These are phyloP conservation scores for Denticeps clupeoides DNA, from an alignment of 2,797 vertebrate genomes.

Conservation along the genomic window DNA sequence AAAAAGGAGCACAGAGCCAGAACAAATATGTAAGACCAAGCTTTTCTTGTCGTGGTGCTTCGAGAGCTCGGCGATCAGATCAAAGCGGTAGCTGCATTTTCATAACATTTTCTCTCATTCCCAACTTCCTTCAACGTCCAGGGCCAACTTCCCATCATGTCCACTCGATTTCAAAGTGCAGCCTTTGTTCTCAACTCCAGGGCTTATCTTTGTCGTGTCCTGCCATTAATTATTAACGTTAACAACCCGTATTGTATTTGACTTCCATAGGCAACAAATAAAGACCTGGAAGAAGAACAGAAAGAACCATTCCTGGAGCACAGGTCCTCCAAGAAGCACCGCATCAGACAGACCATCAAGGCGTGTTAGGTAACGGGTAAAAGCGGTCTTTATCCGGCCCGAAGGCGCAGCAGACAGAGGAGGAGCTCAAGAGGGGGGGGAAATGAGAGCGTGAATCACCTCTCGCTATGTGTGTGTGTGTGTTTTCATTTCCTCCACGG, in stretches of 20 bases:
- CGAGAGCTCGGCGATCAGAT: constrained; percentile 46
- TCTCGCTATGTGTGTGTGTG: constrained; percentile 24
- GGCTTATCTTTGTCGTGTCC: neutral
- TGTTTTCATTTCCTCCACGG: constrained; percentile 49
- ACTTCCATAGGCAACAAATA: neutral
- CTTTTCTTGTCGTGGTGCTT: constrained; percentile 40
- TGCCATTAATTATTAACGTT: neutral
- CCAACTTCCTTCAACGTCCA: constrained; percentile 16
- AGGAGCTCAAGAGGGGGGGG: neutral
- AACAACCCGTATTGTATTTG: neutral
- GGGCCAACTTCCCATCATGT: neutral
- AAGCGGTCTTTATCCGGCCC: too few species aligned
- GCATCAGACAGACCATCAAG: too few species aligned
- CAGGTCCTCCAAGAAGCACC: too few species aligned
- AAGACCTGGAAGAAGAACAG: neutral
- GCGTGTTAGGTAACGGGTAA: too few species aligned
- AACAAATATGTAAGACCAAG: constrained; percentile 36
- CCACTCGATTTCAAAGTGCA: constrained; percentile 26
- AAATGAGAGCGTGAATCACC: constrained; percentile 1
- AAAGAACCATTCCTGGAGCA: neutral
- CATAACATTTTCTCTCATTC: constrained; percentile 27
- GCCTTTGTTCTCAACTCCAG: constrained; percentile 12
- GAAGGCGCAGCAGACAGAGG: constrained; percentile 36
- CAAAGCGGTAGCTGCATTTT: constrained; percentile 46
- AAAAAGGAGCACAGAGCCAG: constrained; percentile 31